Conservation (phyloP, 2,113 vertebrate species). For the Neodon shergylaensis region DNA sequence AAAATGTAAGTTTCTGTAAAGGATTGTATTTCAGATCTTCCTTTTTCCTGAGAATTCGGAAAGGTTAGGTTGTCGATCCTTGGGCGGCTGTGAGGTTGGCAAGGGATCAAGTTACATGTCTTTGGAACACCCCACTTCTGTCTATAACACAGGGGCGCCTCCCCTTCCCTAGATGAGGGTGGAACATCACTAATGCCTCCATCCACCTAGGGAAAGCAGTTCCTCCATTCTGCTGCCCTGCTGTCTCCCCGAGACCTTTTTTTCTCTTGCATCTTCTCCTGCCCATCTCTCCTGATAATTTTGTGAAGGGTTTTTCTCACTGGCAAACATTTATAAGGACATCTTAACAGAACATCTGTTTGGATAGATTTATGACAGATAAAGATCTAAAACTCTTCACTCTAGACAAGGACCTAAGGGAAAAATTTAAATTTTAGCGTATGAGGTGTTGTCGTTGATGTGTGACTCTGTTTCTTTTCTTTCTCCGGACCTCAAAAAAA, state of each 20-base stretch:
- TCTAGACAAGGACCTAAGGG: background rate
- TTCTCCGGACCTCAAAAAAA: background rate
- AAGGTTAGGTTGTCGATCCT: background rate
- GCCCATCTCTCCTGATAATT: background rate
- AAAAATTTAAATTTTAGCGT: background rate
- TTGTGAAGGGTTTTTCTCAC: conserved; percentile 41
- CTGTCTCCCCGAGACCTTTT: background rate
- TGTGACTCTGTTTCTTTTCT: background rate
- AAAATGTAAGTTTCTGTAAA: background rate
- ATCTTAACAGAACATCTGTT: background rate
- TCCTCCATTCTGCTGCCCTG: accelerated
- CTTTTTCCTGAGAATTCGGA: background rate
- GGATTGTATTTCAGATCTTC: background rate
- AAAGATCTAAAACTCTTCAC: background rate
- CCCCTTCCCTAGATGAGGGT: accelerated
- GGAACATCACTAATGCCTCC: background rate
- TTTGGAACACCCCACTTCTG: background rate
- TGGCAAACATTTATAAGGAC: conserved; percentile 10
- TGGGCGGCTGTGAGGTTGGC: background rate
- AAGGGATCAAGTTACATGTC: accelerated
- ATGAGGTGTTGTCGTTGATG: background rate
- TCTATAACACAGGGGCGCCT: accelerated
- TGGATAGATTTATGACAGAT: conserved; percentile 21
- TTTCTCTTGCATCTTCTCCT: background rate
- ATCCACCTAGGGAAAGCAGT: background rate